A percentile compares a stretch with the other conserved stretches of the same genome.
phyloP scores from a whole-genome alignment of 2,888 invertebrate species.

The Biston stratarius region DNA sequence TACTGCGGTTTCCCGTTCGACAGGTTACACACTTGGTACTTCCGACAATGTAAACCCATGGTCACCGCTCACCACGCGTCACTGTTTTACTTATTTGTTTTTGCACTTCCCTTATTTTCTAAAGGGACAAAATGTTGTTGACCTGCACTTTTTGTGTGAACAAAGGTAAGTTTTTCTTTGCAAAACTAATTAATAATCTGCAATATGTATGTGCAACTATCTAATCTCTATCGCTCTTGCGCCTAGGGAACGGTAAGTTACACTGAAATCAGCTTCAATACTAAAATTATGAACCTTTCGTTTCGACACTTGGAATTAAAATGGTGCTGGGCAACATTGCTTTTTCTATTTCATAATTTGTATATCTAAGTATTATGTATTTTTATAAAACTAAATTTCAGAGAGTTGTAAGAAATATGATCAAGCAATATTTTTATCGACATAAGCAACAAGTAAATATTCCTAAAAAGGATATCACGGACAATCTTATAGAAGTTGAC shows the following conservation, averaged over 20 bases:
- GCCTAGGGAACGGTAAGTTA: not conserved
- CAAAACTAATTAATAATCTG: not conserved
- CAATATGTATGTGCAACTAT: not conserved
- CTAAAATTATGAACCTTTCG: not conserved
- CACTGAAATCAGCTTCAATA: not conserved
- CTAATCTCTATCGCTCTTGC: not conserved
- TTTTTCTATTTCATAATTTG: not conserved
- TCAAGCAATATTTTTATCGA: conserved; percentile 39
- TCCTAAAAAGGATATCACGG: conserved; percentile 56
- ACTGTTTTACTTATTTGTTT: conserved; percentile 8
- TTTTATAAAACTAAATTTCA: conserved; percentile 24
- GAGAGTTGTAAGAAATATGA: conserved; percentile 38
- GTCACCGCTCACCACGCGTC: conserved; percentile 29
- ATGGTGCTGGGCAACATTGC: not conserved
- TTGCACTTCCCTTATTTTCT: conserved; percentile 26
- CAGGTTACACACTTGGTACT: conserved; percentile 7
- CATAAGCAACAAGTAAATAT: conserved; percentile 37
- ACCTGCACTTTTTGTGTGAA: conserved; percentile 10
- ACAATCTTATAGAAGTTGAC: conserved; percentile 67
- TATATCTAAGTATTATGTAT: not conserved
- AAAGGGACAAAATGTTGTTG: conserved; percentile 9
- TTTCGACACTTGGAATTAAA: too few relatives aligned
- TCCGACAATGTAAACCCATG: conserved; percentile 13
- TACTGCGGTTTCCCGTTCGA: conserved; percentile 29
- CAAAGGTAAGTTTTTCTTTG: conserved; percentile 6